Evolutionary conservation across 2,888 invertebrate genomes (phyloP).

Genomic region (Agrotis clavis): DNA sequence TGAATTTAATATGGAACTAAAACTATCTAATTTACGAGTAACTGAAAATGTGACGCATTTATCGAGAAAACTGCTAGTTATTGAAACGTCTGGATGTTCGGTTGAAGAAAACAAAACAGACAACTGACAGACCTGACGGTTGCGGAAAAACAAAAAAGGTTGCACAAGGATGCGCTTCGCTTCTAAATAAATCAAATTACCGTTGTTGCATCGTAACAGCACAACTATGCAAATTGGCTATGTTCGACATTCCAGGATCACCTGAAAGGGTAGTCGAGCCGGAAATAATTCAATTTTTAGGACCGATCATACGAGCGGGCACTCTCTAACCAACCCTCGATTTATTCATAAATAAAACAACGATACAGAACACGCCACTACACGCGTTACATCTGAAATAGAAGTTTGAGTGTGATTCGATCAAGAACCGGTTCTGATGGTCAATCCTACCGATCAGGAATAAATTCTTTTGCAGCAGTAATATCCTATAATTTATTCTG

Average conservation of each 20-base stretch:
- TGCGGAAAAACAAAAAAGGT: constrained; percentile 50
- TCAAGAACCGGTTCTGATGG: constrained; percentile 40
- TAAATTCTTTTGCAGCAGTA: constrained; percentile 53
- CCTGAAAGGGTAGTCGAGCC: constrained; percentile 67
- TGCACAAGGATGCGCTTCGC: constrained; percentile 53
- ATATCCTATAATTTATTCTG: constrained; percentile 56
- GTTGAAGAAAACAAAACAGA: constrained; percentile 61
- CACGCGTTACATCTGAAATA: constrained; percentile 43
- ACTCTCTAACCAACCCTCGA: constrained; percentile 69
- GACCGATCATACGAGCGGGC: constrained; percentile 76
- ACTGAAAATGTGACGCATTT: not conserved
- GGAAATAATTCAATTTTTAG: constrained; percentile 84
- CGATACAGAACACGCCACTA: constrained; percentile 26
- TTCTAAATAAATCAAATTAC: constrained; percentile 72
- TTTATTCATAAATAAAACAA: constrained; percentile 80
- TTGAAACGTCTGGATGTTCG: constrained; percentile 51
- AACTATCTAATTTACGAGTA: not conserved
- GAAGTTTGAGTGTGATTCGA: constrained; percentile 53
- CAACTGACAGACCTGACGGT: constrained; percentile 57
- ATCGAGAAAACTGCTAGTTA: not conserved
- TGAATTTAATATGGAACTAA: not conserved
- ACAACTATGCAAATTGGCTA: constrained; percentile 76
- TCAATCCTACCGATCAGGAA: constrained; percentile 46
- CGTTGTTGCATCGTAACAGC: constrained; percentile 58
- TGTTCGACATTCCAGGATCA: constrained; percentile 60